Base-by-base conservation (phyloP, 2,888 invertebrate species). In the Habrosyne pyritoides region DNA sequence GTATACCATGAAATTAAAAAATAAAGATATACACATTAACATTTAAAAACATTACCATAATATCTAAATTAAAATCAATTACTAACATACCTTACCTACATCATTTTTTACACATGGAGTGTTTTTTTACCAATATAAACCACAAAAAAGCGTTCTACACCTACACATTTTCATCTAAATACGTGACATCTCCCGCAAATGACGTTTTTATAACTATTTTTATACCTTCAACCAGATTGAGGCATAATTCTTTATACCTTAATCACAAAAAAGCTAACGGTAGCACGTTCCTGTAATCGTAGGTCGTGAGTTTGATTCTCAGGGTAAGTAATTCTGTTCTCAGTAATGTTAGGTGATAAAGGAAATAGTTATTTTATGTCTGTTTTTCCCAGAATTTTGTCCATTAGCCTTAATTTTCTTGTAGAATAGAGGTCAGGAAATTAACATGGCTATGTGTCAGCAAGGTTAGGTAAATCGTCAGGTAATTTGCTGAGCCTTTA, bases 261-360 rank as follows among this genome's bases (percentile, higher is more conserved):
- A 18, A 14, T 18, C 18, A 18, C 42, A 42, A 42, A 42, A 8
- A 14, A 24, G 6, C 4, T 28, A 26, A 50, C 21, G 30, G 30
- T 21, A 21, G 26, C 7, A 50, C 28, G 10, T 28, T 50, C 50
- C 24, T 5, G 21, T 50, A 50, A 50, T 28, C 30, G 30, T 4
- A n/a, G 12, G 14, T 10, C 18, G 28, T 50, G 3, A n/a, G 50
- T 50, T 50, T 28, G 50, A 50, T 18, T 50, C 28, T 21, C 28
- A n/a, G 12, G 10, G 28, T 21, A 50, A 28, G 50, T 28, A 50
- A 50, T 50, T 50, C 30, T 10, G 42, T n/a, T 42, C 42, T 42
- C 42, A 18, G 18, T 28, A 50, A 50, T 28, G 50, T 10, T 50
- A 18, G 14, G 21, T 18, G 21, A 50, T 28, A 21, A 14, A 49